phyloP scores from a whole-genome alignment of 2,888 invertebrate genomes.

The Trichacis sp. region DNA sequence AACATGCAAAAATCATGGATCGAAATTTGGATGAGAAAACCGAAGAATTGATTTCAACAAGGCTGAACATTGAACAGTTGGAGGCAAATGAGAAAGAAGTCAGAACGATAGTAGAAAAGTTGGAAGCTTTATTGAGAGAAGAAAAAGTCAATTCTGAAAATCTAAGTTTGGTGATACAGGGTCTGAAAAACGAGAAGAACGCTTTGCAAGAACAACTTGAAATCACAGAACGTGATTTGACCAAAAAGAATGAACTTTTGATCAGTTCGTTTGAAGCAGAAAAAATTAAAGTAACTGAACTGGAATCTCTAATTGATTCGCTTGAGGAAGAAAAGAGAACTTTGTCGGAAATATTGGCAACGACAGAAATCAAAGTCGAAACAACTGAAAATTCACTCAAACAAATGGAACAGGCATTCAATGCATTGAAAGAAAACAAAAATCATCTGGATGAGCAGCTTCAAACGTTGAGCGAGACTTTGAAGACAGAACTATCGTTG shows the following conservation, averaged over 20 bases:
- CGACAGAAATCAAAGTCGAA: too few relatives aligned
- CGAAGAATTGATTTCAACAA: background rate
- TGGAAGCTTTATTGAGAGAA: background rate
- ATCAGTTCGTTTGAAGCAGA: conserved; percentile 16
- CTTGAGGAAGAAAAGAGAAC: conserved; percentile 12
- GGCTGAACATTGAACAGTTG: background rate
- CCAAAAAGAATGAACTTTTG: background rate
- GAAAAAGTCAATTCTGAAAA: background rate
- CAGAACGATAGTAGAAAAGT: background rate
- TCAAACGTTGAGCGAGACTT: conserved; percentile 14
- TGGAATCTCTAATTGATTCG: conserved; percentile 16
- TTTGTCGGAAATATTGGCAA: conserved; percentile 23
- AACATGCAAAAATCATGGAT: background rate
- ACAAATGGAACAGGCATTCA: conserved; percentile 13
- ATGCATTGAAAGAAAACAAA: conserved; percentile 22
- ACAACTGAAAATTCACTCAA: conserved; percentile 27
- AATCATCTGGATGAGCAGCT: conserved; percentile 21
- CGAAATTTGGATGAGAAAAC: background rate
- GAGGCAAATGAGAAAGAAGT: background rate
- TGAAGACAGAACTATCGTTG: conserved; percentile 31
- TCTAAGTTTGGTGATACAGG: background rate
- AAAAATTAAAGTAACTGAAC: conserved; percentile 20
- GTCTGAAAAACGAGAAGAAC: conserved; percentile 16
- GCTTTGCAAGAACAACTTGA: background rate
- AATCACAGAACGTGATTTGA: conserved; percentile 13